These are phyloP conservation scores for Eupithecia inturbata DNA, from an alignment of 2,888 invertebrate genomes.

Conservation along the genomic window DNA sequence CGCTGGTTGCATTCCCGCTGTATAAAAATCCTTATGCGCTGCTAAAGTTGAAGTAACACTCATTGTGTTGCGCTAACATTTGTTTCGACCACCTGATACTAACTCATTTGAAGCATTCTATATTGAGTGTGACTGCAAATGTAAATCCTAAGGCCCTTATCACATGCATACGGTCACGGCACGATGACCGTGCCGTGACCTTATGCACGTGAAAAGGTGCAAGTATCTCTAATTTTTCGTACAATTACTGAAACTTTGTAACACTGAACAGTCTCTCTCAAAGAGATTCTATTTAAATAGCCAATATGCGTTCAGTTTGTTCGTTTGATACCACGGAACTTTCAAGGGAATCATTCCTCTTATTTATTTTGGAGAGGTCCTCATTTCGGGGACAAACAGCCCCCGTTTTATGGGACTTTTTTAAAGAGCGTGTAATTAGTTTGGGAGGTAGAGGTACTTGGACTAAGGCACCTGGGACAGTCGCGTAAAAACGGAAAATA, in stretches of 20 bases:
- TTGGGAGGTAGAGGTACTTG: conserved; percentile 21
- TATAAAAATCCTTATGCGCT: no score
- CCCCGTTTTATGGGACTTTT: conserved; percentile 38
- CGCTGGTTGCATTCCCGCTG: no score
- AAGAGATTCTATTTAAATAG: conserved; percentile 40
- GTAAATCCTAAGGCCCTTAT: no score
- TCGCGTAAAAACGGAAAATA: conserved; percentile 13
- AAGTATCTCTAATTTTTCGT: background rate
- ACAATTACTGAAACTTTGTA: background rate
- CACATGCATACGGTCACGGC: no score
- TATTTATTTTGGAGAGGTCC: conserved; percentile 41
- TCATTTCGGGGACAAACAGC: conserved; percentile 42
- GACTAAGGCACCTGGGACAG: conserved; percentile 12
- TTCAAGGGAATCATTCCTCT: conserved; percentile 33
- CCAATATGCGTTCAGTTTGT: conserved; percentile 39
- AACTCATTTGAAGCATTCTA: no score
- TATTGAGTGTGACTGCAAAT: no score
- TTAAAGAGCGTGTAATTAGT: conserved; percentile 38
- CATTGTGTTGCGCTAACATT: background rate
- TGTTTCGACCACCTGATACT: no score
- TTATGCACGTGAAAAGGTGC: no score
- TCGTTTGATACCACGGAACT: conserved; percentile 41
- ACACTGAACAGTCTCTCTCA: conserved; percentile 30
- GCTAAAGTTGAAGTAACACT: no score
- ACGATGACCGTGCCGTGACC: no score